A percentile compares a stretch with the other conserved stretches of the same genome.
Conservation (phyloP, 1,140 invertebrate genomes). For the Nilaparvata lugens region DNA sequence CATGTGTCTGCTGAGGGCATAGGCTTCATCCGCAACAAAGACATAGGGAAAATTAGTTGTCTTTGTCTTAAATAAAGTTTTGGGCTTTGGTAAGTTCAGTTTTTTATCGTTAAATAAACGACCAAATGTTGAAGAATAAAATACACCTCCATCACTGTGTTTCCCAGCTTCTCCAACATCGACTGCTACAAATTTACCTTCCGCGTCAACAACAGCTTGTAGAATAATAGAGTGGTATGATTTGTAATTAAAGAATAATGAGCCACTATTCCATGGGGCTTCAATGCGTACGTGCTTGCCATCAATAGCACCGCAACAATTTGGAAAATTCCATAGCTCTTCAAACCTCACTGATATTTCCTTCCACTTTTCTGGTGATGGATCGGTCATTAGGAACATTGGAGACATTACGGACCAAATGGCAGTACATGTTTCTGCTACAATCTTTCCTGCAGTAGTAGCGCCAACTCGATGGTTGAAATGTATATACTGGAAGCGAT, state of each 20-base stretch:
- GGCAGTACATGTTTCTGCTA: constrained; percentile 9
- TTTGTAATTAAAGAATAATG: constrained; percentile 36
- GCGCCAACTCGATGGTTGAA: no score
- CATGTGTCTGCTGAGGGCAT: constrained; percentile 34
- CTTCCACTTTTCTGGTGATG: constrained; percentile 23
- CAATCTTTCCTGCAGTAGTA: constrained; percentile 13
- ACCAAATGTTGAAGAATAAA: constrained; percentile 28
- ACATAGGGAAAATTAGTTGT: constrained; percentile 7
- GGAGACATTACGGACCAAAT: not conserved
- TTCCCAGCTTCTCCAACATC: no score
- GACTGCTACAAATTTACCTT: no score
- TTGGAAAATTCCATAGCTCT: constrained; percentile 34
- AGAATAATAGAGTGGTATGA: constrained; percentile 30
- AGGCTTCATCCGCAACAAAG: constrained; percentile 41
- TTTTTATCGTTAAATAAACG: not conserved
- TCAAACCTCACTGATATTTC: constrained; percentile 27
- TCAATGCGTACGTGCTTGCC: constrained; percentile 35
- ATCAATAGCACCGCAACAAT: constrained; percentile 34
- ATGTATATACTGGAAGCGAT: no score
- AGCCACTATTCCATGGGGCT: constrained; percentile 27
- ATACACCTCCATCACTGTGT: no score
- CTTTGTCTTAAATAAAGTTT: constrained; percentile 1
- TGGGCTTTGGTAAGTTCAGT: constrained; percentile 6
- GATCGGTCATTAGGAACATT: constrained; percentile 10
- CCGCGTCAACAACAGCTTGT: constrained; percentile 32